Evolutionary conservation across 2,888 invertebrate genomes (phyloP).

Genomic region (Mantis religiosa): DNA sequence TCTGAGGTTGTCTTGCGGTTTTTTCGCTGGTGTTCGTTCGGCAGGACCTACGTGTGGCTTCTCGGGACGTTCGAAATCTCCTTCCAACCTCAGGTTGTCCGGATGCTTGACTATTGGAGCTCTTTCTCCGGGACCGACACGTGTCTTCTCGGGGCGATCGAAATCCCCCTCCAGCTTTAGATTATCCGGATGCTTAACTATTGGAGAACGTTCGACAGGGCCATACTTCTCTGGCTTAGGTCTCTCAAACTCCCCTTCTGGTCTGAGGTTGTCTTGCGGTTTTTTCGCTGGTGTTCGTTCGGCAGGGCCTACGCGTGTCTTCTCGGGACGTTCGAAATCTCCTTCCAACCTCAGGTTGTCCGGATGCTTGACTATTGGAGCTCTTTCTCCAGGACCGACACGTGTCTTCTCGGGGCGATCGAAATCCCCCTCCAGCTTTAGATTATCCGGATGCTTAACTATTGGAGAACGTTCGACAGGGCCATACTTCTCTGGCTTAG

Average conservation of each 20-base stretch:
- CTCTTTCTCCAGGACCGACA: conserved; percentile 21
- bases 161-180: conserved; percentile 42
- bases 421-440: no score
- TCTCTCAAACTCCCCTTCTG: conserved; percentile 46
- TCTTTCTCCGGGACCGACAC: conserved; percentile 40
- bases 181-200: conserved; percentile 62
- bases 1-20: conserved; percentile 36
- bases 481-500: no score
- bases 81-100: conserved; percentile 63
- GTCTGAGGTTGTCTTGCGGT: conserved; percentile 40
- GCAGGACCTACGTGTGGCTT: conserved; percentile 37
- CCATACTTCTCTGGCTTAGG: conserved; percentile 41
- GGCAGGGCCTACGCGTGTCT: conserved; percentile 45
- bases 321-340: conserved; percentile 46
- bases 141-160: conserved; percentile 44
- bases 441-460: no score
- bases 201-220: conserved; percentile 57
- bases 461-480: no score
- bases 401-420: no score
- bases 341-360: conserved; percentile 62
- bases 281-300: conserved; percentile 42
- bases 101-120: conserved; percentile 40
- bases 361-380: conserved; percentile 50
- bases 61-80: conserved; percentile 39
- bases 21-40: conserved; percentile 34